phyloP scores from a whole-genome alignment of 1,140 invertebrate genomes.

The Bactericera cockerelli region DNA sequence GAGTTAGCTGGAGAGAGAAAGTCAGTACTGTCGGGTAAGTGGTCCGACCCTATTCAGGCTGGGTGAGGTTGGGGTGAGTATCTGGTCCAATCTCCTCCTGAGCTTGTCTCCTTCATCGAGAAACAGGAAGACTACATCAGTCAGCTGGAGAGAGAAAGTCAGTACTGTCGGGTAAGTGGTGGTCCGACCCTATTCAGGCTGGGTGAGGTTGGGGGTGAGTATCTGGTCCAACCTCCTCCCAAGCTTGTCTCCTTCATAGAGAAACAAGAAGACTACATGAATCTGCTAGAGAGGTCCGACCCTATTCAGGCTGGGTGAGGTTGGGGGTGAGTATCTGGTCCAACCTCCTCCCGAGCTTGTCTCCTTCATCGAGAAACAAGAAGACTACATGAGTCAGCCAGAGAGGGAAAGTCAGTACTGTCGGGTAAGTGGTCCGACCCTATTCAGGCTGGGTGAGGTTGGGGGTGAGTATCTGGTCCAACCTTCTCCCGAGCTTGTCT shows the following conservation, averaged over 20 bases:
- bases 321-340: too few relatives aligned
- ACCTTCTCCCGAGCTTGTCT: too few relatives aligned
- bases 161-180: conserved; percentile 51
- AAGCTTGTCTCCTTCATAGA: conserved; percentile 57
- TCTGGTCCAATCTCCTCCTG: conserved; percentile 29
- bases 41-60: too few relatives aligned
- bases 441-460: too few relatives aligned
- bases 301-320: too few relatives aligned
- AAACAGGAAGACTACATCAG: conserved; percentile 71
- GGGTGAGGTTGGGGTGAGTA: too few relatives aligned
- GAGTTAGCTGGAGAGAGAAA: conserved; percentile 62
- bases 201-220: too few relatives aligned
- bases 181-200: too few relatives aligned
- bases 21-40: conserved; percentile 51
- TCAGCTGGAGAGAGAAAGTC: conserved; percentile 62
- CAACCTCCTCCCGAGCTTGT: not conserved
- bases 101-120: conserved; percentile 55
- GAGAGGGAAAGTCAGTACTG: conserved; percentile 66
- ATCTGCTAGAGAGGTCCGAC: conserved; percentile 52
- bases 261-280: conserved; percentile 68
- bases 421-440: conserved; percentile 35
- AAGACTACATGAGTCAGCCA: conserved; percentile 66
- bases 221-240: conserved; percentile 25
- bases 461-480: not conserved
- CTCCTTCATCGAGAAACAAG: conserved; percentile 57